These are phyloP conservation scores for Excalfactoria chinensis DNA, from an alignment of 2,113 vertebrate genomes.

Conservation along the genomic window DNA sequence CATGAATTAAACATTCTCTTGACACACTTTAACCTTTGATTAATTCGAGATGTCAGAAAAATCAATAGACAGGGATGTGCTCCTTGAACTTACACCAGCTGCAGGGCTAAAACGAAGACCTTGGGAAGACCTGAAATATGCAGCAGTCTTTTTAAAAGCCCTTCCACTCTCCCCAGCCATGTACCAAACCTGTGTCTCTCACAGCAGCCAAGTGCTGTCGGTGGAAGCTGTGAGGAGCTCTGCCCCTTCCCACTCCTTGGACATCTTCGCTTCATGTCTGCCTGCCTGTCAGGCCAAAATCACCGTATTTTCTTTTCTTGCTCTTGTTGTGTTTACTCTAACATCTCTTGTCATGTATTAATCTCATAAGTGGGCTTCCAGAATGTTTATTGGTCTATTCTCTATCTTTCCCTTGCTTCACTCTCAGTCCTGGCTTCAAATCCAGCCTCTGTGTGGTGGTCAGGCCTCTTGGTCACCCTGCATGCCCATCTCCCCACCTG, in stretches of 20 bases:
- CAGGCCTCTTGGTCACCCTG: background rate
- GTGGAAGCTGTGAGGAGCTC: background rate
- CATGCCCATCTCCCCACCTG: background rate
- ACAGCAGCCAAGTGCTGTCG: background rate
- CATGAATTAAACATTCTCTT: conserved; percentile 54
- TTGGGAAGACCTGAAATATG: background rate
- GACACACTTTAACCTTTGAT: conserved; percentile 52
- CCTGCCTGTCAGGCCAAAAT: background rate
- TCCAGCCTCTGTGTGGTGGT: fast-evolving
- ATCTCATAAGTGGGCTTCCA: background rate
- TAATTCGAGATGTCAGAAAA: conserved; percentile 52
- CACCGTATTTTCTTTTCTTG: background rate
- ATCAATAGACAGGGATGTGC: background rate
- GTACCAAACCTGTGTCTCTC: background rate
- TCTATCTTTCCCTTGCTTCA: background rate
- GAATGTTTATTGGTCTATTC: background rate
- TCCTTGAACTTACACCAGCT: background rate
- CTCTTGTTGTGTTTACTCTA: background rate
- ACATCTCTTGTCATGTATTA: background rate
- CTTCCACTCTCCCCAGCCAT: background rate
- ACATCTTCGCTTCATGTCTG: background rate
- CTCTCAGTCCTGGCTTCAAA: background rate
- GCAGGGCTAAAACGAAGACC: background rate
- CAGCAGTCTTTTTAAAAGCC: background rate
- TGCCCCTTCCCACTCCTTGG: fast-evolving